Evolutionary conservation across 2,113 vertebrate genomes (phyloP).

Genomic region (Sceloporus tristichus): DNA sequence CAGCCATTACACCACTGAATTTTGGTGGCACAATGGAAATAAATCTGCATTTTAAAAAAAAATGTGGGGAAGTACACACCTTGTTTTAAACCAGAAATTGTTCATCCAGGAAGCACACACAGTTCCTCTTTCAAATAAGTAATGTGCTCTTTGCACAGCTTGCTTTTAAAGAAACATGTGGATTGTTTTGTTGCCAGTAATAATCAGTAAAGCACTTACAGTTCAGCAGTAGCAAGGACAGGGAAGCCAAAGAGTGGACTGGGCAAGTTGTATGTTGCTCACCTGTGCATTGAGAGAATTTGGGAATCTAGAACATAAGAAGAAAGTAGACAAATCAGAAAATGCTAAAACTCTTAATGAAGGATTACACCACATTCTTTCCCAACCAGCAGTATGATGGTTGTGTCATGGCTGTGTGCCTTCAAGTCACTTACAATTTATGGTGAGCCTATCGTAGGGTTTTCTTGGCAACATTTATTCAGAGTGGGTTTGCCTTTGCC

Average conservation of each 20-base stretch:
- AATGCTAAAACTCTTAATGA: slow-evolving; percentile 34
- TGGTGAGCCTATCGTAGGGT: too few species aligned
- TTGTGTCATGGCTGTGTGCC: too few species aligned
- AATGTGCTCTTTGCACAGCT: not conserved
- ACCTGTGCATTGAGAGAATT: not conserved
- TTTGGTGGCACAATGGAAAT: too few species aligned
- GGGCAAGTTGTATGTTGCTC: not conserved
- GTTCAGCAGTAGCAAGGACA: too few species aligned
- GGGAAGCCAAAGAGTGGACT: not conserved
- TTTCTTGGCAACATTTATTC: too few species aligned
- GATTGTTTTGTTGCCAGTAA: not conserved
- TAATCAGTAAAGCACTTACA: not conserved
- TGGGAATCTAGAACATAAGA: slow-evolving; percentile 34
- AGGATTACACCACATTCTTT: not conserved
- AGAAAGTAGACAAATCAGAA: slow-evolving; percentile 42
- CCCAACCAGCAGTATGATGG: slow-evolving; percentile 33
- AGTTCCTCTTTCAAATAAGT: not conserved
- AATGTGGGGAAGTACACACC: too few species aligned
- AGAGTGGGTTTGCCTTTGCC: too few species aligned
- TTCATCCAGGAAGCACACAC: too few species aligned
- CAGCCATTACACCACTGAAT: too few species aligned
- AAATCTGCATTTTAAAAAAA: too few species aligned
- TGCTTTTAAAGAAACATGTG: not conserved
- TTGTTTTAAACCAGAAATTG: too few species aligned
- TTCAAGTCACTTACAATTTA: too few species aligned